A percentile compares a stretch with the other conserved stretches of the same genome.
Conservation (phyloP, 2,797 vertebrate species). For the Falco peregrinus region DNA sequence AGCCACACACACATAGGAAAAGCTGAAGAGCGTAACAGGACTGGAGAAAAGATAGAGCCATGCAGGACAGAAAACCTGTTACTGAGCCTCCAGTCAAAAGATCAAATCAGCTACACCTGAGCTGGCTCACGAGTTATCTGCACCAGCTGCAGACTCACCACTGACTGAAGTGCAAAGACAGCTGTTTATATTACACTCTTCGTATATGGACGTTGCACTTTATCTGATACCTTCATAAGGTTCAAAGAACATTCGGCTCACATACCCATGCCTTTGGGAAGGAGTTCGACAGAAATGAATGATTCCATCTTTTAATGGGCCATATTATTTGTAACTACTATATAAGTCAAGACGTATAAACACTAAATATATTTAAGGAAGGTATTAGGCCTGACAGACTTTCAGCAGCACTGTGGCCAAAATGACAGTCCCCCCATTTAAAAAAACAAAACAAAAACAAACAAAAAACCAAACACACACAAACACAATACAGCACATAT, state of each 20-base stretch:
- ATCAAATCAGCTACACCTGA: background rate
- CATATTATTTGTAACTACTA: background rate
- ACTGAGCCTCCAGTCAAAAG: background rate
- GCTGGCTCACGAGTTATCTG: background rate
- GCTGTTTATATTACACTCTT: background rate
- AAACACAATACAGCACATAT: too few species aligned
- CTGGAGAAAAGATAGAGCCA: background rate
- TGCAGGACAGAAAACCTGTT: background rate
- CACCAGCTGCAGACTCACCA: background rate
- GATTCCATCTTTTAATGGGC: background rate
- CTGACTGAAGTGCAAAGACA: background rate
- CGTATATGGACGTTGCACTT: fast-evolving
- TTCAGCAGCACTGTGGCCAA: background rate
- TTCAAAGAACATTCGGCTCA: background rate
- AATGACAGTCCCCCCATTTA: background rate
- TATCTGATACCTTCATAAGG: background rate
- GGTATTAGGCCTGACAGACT: background rate
- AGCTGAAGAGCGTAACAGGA: background rate
- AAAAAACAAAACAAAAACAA: too few species aligned
- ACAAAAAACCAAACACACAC: too few species aligned
- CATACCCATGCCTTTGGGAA: background rate
- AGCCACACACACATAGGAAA: background rate
- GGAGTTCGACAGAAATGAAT: background rate
- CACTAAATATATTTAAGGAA: background rate
- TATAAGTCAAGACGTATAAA: background rate